phyloP scores from a whole-genome alignment of 2,888 invertebrate genomes.

The Zele albiditarsus region DNA sequence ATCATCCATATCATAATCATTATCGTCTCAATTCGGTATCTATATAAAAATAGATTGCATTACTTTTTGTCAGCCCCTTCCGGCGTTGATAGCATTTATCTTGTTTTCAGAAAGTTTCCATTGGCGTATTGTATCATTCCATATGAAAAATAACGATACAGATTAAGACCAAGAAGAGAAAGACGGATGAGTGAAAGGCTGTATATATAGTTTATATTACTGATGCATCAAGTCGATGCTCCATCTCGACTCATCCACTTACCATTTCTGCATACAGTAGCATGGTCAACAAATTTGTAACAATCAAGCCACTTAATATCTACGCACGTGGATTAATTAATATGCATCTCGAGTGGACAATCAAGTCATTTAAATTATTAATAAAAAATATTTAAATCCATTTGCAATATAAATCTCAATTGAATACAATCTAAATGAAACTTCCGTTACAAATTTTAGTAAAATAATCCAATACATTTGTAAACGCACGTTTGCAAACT shows the following conservation, averaged over 20 bases:
- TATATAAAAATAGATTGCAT: background rate
- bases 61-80: background rate
- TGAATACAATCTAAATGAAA: background rate
- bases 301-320: conserved; percentile 58
- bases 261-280: conserved; percentile 8
- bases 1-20: background rate
- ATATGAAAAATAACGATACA: background rate
- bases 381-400: background rate
- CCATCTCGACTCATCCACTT: conserved; percentile 2
- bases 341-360: conserved; percentile 31
- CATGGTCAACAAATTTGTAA: conserved; percentile 52
- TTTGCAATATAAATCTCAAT: background rate
- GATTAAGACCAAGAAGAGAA: background rate
- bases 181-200: background rate
- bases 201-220: background rate
- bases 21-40: background rate
- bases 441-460: background rate
- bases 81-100: conserved; percentile 8
- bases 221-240: background rate
- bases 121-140: background rate
- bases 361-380: background rate
- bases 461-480: background rate
- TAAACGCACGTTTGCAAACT: background rate
- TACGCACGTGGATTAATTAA: conserved; percentile 46
- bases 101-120: conserved; percentile 10